Evolutionary conservation across 1,140 invertebrate genomes (phyloP).

Genomic region (Anastatus disparis): DNA sequence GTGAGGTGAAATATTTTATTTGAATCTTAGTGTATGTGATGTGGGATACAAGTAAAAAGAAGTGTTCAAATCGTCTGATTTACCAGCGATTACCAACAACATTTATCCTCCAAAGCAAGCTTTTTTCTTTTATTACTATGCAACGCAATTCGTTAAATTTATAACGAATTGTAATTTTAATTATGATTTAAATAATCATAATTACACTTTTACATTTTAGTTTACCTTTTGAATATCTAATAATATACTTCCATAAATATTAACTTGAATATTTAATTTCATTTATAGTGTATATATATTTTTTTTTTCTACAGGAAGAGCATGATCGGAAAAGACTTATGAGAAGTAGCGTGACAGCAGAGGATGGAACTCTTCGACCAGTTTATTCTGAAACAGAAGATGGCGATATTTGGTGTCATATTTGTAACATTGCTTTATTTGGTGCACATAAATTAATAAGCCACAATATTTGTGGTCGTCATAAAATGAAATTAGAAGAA

Average conservation of each 20-base stretch:
- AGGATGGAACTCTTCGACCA: conserved; percentile 63
- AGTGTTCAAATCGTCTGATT: conserved; percentile 26
- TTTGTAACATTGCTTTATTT: conserved; percentile 64
- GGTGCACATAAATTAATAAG: conserved; percentile 63
- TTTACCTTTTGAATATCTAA: neutral
- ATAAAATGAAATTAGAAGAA: conserved; percentile 65
- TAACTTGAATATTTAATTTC: neutral
- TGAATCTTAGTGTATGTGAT: conserved; percentile 37
- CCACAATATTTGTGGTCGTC: conserved; percentile 62
- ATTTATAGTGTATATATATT: conserved; percentile 19
- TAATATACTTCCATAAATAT: neutral
- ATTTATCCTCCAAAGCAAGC: conserved; percentile 28
- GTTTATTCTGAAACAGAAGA: conserved; percentile 64
- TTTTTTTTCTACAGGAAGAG: conserved; percentile 59
- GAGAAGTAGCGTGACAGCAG: conserved; percentile 64
- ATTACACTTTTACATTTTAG: conserved; percentile 4
- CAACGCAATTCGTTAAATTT: conserved; percentile 19
- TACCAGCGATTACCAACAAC: conserved; percentile 33
- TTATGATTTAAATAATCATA: conserved; percentile 22
- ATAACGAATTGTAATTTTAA: conserved; percentile 27
- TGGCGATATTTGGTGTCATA: conserved; percentile 66
- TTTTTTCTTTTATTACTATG: conserved; percentile 14
- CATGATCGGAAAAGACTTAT: conserved; percentile 64
- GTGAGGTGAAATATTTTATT: conserved; percentile 29
- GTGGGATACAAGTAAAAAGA: conserved; percentile 31